Evolutionary conservation across 2,888 invertebrate species (phyloP).

Genomic region (Drosophila mimetica): DNA sequence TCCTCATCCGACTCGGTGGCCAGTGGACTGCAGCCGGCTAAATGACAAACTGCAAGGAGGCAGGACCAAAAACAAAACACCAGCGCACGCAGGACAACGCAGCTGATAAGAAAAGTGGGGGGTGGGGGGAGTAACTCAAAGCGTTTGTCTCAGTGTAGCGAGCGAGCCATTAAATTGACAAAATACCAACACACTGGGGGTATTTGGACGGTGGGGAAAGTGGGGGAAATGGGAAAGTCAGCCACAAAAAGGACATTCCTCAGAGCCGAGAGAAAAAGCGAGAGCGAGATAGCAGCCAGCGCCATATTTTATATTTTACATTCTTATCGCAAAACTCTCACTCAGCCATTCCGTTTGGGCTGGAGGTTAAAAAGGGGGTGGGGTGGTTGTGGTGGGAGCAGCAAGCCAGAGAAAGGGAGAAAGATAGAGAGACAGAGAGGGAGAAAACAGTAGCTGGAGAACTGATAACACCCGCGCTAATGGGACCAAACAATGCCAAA

Average conservation of each 20-base stretch:
- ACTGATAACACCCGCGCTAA: conserved; percentile 83
- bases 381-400: not conserved
- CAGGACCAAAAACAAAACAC: conserved; percentile 42
- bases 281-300: conserved; percentile 52
- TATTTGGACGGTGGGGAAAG: not conserved
- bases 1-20: conserved; percentile 64
- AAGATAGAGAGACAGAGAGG: not conserved
- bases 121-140: conserved; percentile 15
- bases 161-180: conserved; percentile 76
- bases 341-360: conserved; percentile 70
- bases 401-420: conserved; percentile 5
- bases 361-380: conserved; percentile 18
- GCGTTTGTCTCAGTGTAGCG: conserved; percentile 61
- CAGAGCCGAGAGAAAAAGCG: conserved; percentile 61
- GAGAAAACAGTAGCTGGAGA: conserved; percentile 70
- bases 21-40: conserved; percentile 54
- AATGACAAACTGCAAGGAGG: conserved; percentile 79
- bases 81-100: conserved; percentile 71
- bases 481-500: conserved; percentile 82
- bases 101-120: conserved; percentile 64
- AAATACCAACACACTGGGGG: conserved; percentile 70
- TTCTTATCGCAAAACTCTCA: conserved; percentile 83
- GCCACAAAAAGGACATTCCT: conserved; percentile 84
- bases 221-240: conserved; percentile 7
- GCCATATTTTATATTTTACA: conserved; percentile 84